Conservation (phyloP, 2,797 vertebrate genomes). For the Adrianichthys oophorus region DNA sequence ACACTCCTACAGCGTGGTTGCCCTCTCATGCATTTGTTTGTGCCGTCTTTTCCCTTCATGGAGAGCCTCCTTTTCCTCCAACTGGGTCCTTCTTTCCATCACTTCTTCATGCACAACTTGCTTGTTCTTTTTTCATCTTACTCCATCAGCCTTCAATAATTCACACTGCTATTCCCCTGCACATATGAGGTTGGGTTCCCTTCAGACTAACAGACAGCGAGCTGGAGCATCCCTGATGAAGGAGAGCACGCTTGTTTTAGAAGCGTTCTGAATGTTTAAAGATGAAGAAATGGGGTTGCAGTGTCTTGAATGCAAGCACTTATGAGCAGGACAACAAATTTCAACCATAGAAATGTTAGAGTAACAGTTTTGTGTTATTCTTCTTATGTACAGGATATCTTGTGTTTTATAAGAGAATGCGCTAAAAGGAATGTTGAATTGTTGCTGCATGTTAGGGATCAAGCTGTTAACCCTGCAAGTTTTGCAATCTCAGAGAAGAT, state of each 20-base stretch:
- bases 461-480: too few species aligned
- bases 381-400: too few species aligned
- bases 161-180: constrained; percentile 56
- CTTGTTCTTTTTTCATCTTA: constrained; percentile 30
- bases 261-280: constrained; percentile 31
- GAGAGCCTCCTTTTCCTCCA: constrained; percentile 5
- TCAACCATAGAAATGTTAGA: too few species aligned
- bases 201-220: constrained; percentile 24
- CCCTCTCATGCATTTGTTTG: constrained; percentile 15
- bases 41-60: constrained; percentile 12
- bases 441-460: too few species aligned
- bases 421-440: too few species aligned
- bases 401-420: too few species aligned
- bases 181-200: constrained; percentile 34
- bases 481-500: too few species aligned
- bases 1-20: constrained; percentile 20
- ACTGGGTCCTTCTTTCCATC: constrained; percentile 3
- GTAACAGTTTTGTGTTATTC: too few species aligned
- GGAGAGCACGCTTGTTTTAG: constrained; percentile 13
- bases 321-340: background rate
- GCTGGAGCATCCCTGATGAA: constrained; percentile 30
- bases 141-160: constrained; percentile 60
- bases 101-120: constrained; percentile 33
- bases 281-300: constrained; percentile 18
- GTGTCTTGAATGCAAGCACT: background rate